Base-by-base conservation (phyloP, 2,113 vertebrate species). In the Raja brachyura region DNA sequence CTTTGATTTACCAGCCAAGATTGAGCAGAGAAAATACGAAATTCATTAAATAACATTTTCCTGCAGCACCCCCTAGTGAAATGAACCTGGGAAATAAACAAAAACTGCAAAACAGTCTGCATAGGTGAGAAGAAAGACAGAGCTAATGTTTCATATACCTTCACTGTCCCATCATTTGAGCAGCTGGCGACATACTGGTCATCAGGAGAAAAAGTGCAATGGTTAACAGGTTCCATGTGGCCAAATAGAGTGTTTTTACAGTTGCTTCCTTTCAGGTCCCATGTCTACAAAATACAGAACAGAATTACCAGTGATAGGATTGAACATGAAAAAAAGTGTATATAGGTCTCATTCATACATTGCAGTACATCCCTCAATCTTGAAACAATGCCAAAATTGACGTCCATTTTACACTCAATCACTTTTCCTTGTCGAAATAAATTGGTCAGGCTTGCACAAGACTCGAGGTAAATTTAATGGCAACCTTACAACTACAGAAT, bases 221-320 rank as follows among this genome's bases (percentile, higher is more conserved):
- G 98, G 94, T 94, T 98, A 93, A 99, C 98, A 0, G 97, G 96
- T 93, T 96, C 95, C 25, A 61, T 93, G 94, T 99, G 98, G 28
- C 98, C 98, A 86, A 99, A 98, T 96, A 99, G 94, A 0, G 98
- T 99, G 96, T 99, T 99, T 95, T 98, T 97, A 93, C 97, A 99
- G 28, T 95, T 94, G 0, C 95, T 95, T 93, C 95, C 96, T 94
- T 97, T 97, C 93, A 98, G 95, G 95, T 98, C 97, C 99, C 98
- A 99, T 86, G 98, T 93, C 99, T 99, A 79, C 93, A 93, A 95
- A 94, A 93, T 1, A 94, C 93, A 93, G 94, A 28, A 74, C 93
- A 0, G 94, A 9, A 94, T 90, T 90, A 66, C 66, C 25, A 73
- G 31, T 68, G 88, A 92, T 73, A 48, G 48, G 39, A 33, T 25